Base-by-base conservation (phyloP, 2,797 vertebrate genomes). In the Peromyscus attwateri region DNA sequence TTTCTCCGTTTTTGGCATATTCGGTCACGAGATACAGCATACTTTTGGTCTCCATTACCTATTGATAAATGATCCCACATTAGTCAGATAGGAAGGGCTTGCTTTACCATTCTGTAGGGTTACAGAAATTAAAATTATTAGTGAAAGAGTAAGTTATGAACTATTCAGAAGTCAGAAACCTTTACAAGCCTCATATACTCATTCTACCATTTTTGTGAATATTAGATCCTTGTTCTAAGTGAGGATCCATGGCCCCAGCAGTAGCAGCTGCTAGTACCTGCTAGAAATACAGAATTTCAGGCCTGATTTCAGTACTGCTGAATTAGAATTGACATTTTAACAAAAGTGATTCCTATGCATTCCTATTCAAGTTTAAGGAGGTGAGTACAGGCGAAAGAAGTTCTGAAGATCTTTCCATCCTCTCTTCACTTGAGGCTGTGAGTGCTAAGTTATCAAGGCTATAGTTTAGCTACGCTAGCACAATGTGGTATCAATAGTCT, bases 1-100 rank as follows among this genome's bases (percentile, higher is more conserved):
- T 99, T 98, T 99, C 99, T 97, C 99, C 99, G 71, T 99, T 99
- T 99, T 99, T 99, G 98, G 99, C 99, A 97, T 99, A 99, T 98
- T 99, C 99, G 12, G 99, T 99, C 98, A 99, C 99, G 73, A 99
- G 99, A 98, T 99, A 99, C 98, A 99, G 99, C 99, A 99, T 99
- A 98, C 99, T 99, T 99, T 99, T 99, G 93, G 99, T 99, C 98
- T 99, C 99, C 99, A 99, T 99, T 98, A 99, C 99, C 99, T 99
- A 98, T 95, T 92, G 97, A 94, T 40, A 98, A 97, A 97, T 52
- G 98, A 97, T 91, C 14, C 27, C 68, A 77, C 0, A 0, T 98
- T 96, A 98, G 93, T 94, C 52, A 87, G 70, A 89, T 2, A 94
- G 83, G 55, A 95, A 97, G n/a, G 89, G 79, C 95, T 3, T 82